A percentile compares a stretch with the other conserved stretches of the same genome.
phyloP scores from a whole-genome alignment of 2,113 vertebrate genomes.

The Thamnaconus septentrionalis region DNA sequence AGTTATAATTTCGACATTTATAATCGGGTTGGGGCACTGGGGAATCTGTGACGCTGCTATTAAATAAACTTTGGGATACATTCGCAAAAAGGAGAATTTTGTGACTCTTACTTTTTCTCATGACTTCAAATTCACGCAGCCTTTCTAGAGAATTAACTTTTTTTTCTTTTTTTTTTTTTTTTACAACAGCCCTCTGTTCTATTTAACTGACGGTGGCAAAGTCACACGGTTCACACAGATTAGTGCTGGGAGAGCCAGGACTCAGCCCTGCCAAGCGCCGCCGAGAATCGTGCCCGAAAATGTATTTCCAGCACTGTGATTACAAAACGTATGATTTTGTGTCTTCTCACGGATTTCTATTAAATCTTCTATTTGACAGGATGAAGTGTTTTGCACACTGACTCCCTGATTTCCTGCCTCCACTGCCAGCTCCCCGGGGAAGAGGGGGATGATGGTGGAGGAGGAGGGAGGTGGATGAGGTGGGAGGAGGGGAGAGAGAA shows the following conservation, averaged over 20 bases:
- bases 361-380: slow-evolving; percentile 37
- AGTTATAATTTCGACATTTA: too few relatives aligned
- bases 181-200: too few relatives aligned
- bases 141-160: too few relatives aligned
- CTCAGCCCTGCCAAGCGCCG: slow-evolving; percentile 1
- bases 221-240: slow-evolving; percentile 4
- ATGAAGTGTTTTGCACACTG: slow-evolving; percentile 31
- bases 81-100: too few relatives aligned
- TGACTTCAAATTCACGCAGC: neutral
- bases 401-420: slow-evolving; percentile 45
- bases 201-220: too few relatives aligned
- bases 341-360: slow-evolving; percentile 36
- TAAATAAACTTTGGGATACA: too few relatives aligned
- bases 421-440: slow-evolving; percentile 18
- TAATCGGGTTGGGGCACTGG: too few relatives aligned
- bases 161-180: too few relatives aligned
- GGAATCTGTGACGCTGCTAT: too few relatives aligned
- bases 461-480: slow-evolving; percentile 5
- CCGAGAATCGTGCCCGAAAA: slow-evolving; percentile 3
- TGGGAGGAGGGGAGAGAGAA: neutral
- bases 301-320: slow-evolving; percentile 27
- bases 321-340: slow-evolving; percentile 35
- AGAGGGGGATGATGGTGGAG: neutral
- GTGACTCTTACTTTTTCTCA: neutral
- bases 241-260: neutral